Evolutionary conservation across 2,113 vertebrate genomes (phyloP).

Genomic region (Pycnonotus jocosus): DNA sequence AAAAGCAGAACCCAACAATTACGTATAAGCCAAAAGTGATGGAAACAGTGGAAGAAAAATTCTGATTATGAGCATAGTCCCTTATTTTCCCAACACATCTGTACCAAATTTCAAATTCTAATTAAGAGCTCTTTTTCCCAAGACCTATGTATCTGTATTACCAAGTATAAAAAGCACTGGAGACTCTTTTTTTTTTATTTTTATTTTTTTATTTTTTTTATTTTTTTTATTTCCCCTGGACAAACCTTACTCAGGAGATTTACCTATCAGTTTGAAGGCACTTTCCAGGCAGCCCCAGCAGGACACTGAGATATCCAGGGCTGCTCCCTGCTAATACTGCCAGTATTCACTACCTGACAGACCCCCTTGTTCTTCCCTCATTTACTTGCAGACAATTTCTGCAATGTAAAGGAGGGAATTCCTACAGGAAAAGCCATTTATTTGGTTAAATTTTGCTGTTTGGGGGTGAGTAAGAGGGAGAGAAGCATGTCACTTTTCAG

Average conservation of each 20-base stretch:
- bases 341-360: background rate
- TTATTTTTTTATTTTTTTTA: too few species aligned
- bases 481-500: background rate
- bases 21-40: background rate
- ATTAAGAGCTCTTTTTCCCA: background rate
- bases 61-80: background rate
- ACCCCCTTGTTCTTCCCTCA: background rate
- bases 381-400: background rate
- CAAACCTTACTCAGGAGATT: background rate
- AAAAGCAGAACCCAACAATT: background rate
- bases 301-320: background rate
- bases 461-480: accelerated
- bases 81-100: background rate
- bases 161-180: background rate
- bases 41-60: background rate
- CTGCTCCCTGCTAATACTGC: background rate
- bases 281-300: background rate
- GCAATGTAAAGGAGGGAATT: background rate
- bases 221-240: accelerated
- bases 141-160: background rate
- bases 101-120: background rate
- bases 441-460: background rate
- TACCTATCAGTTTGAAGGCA: background rate
- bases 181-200: accelerated
- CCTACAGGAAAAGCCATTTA: background rate